These are phyloP conservation scores for Sesia apiformis DNA, from an alignment of 2,888 invertebrate species.

Conservation along the genomic window DNA sequence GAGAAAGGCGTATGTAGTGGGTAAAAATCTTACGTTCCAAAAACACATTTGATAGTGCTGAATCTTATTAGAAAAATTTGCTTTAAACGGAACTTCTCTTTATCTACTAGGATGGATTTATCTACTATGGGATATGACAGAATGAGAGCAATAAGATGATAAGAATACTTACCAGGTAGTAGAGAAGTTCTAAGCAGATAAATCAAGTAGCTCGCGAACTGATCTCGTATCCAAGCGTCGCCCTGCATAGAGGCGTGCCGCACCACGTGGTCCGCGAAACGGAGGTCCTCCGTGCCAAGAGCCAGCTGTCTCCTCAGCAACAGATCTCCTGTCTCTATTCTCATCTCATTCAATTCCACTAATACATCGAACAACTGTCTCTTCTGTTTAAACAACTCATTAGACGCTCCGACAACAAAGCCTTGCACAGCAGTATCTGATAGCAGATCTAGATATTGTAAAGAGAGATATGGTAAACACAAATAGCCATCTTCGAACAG, in stretches of 20 bases:
- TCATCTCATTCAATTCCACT: slow-evolving; percentile 89
- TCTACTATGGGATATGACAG: not conserved
- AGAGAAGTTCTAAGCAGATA: slow-evolving; percentile 87
- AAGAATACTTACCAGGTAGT: slow-evolving; percentile 73
- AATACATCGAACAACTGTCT: slow-evolving; percentile 93
- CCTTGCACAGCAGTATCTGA: slow-evolving; percentile 90
- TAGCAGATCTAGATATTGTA: slow-evolving; percentile 95
- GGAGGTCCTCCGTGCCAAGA: slow-evolving; percentile 93
- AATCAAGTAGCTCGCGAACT: slow-evolving; percentile 90
- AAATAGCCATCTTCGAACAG: slow-evolving; percentile 93
- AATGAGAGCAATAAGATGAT: not conserved
- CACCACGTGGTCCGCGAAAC: slow-evolving; percentile 95
- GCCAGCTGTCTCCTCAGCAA: slow-evolving; percentile 88
- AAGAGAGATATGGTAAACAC: slow-evolving; percentile 95
- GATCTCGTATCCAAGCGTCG: slow-evolving; percentile 96
- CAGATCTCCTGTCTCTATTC: slow-evolving; percentile 88
- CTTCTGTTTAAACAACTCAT: slow-evolving; percentile 97
- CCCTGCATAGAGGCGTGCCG: slow-evolving; percentile 84
- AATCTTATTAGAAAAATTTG: not conserved
- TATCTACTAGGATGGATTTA: not conserved
- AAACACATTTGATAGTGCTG: not conserved
- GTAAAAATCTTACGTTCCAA: too few relatives aligned
- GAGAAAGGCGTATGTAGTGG: too few relatives aligned
- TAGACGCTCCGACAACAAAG: slow-evolving; percentile 96
- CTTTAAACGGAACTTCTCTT: not conserved